Conservation (phyloP, 2,888 invertebrate genomes). For the Anthrax anthrax region DNA sequence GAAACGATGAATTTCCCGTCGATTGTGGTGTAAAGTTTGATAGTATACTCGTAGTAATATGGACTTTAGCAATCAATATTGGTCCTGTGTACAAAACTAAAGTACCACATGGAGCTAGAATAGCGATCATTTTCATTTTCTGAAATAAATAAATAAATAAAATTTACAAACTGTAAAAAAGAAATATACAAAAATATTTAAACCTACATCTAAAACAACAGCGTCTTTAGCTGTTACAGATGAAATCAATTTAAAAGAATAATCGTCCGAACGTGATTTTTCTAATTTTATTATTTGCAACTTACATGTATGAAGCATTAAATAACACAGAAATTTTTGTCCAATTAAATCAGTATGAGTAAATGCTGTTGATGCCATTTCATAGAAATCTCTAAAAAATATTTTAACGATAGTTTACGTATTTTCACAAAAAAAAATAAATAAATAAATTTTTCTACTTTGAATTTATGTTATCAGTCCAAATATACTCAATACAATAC, state of each 20-base stretch:
- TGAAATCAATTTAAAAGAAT: conserved; percentile 60
- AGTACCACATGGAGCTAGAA: conserved; percentile 64
- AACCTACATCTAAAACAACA: conserved; percentile 50
- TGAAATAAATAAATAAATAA: conserved; percentile 18
- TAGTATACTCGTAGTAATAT: conserved; percentile 59
- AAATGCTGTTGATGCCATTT: conserved; percentile 61
- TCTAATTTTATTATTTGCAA: conserved; percentile 44
- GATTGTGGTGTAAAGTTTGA: conserved; percentile 40
- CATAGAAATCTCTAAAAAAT: conserved; percentile 35
- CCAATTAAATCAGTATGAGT: conserved; percentile 74
- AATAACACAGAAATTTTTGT: conserved; percentile 70
- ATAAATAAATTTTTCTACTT: background rate
- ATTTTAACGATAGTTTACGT: background rate
- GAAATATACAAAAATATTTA: too few species aligned
- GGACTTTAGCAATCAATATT: conserved; percentile 68
- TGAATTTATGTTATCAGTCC: conserved; percentile 54
- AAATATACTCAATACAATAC: conserved; percentile 76
- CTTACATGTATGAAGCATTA: conserved; percentile 38
- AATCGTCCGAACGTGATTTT: conserved; percentile 45
- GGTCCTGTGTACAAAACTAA: conserved; percentile 74
- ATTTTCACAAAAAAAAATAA: background rate
- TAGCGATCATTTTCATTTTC: conserved; percentile 66
- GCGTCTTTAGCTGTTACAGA: conserved; percentile 74
- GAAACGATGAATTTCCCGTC: conserved; percentile 41
- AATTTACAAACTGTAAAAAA: background rate